Base-by-base conservation (phyloP, 2,888 invertebrate genomes). In the Macropis europaea region DNA sequence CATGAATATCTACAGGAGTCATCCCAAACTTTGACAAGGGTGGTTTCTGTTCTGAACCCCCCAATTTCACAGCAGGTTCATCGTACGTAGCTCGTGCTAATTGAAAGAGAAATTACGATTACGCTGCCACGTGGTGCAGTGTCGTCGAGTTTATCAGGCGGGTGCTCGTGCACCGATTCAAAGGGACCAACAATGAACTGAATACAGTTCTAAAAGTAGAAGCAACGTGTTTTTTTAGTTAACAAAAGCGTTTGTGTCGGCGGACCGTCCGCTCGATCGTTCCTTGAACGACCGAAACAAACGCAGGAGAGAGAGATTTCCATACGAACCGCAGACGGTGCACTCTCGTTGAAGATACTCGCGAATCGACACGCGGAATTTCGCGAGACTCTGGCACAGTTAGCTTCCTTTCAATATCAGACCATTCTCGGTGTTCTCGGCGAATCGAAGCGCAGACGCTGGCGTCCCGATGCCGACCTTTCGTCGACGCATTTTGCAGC, bases 381-480 rank as follows among this genome's bases (percentile, higher is more conserved):
- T 38, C 26, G 42, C 32, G 40, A 32, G n/a, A 42, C 30, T 13
- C 13, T 9, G 0, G 40, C 34, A 9, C 40, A 40, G 52, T 75
- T 75, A 75, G 45, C 69, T 75, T 22, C 64, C 70, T 26, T 60
- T 70, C 40, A 56, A 38, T 22, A 32, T 57, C 38, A 57, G 48
- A 22, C 48, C 56, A 40, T 61, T 45, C n/a, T 50, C 30, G 30
- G 48, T 34, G 42, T n/a, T 40, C 11, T 61, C 22, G 42, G 32
- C 48, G 26, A 19, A 42, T 36, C 52, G 40, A 13, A 36, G 26
- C 7, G 56, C 56, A 69, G 62, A 64, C 54, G 67, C 48, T 36
- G 43, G 22, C 69, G 85, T 85, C 67, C 86, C 86, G 66, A 87
- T 86, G 17, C 85, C 86, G 38, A 86, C 82, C 79, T 87, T 87